Base-by-base conservation (phyloP, 1,140 invertebrate genomes). In the Papilio aristodemus region DNA sequence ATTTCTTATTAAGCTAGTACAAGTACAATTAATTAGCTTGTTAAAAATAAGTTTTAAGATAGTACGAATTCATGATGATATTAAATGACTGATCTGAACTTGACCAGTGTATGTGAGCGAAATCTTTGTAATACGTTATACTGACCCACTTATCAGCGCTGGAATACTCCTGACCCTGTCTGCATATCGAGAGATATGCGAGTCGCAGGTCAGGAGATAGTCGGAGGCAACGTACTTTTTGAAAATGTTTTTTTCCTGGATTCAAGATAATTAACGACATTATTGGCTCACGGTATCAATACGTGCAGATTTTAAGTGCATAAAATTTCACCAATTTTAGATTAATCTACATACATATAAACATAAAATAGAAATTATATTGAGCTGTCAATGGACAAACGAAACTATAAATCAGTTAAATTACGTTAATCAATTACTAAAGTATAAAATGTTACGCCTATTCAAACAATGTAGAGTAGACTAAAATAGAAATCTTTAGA, bases 81-180 rank as follows among this genome's bases (percentile, higher is more conserved):
- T 63, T 32, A 32, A 32, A 54, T 54, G 27, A 41, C 67, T 67
- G 38, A 73, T 75, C 71, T 84, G 87, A 90, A 88, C 88, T 90
- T 90, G 88, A 88, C 88, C 84, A 85, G 39, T 73, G 75, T 71
- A 69, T 72, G 41, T 43, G 19, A 63, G 39, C 63, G 14, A 79
- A 72, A 74, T 74, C 75, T 76, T 70, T 62, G 74, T 84, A 79
- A 74, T 67, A 68, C 71, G 78, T 77, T 88, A 81, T 82, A 89
- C 75, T 85, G 87, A 84, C 88, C 86, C 67, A 91, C 43, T 87
- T 90, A 90, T 87, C 88, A 81, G 80, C 67, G 71, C 46, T 58
- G 64, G 67, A 74, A 72, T 72, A 82, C 76, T 81, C 72, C 68
- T 88, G 84, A 88, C 85, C 85, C 79, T 80, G 76, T 74, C 69